Evolutionary conservation across 2,888 invertebrate species (phyloP), one percentile per base, ranked within the genome.

Genomic region (Eupithecia dodoneata): DNA sequence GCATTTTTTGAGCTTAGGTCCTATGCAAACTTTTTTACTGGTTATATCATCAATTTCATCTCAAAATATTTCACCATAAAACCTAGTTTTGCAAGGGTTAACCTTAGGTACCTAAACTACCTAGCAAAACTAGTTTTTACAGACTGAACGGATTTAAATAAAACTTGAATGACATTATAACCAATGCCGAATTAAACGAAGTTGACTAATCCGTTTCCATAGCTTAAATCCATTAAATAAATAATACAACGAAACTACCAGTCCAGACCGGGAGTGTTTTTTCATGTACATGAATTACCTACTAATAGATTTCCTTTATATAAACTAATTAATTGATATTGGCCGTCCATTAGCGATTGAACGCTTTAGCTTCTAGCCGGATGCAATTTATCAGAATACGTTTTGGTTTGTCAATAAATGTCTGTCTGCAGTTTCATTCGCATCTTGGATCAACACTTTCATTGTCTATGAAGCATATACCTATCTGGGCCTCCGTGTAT

Each of bases 241-340:
- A 44, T 69, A 45, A 45, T 10, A 1, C 6, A 55, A 70, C 74
- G 69, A n/a, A n/a, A 82, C 80, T 81, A 80, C 73, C 78, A 72
- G 81, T 81, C 84, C 80, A 78, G 73, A 75, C 81, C 81, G 82
- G 83, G 86, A 90, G 90, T 89, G 89, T 86, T 85, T 89, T 89
- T 85, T 84, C 88, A 79, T 89, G 90, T 89, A 83, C 45, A 83
- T 30, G 63, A 85, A 87, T 84, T 85, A 79, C 63, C 30, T 63
- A 67, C 76, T 77, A 66, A 77, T 77, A 79, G 79, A 78, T 79
- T 77, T 81, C 79, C 80, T 79, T 71, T 74, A 74, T 79, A 44
- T 76, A 71, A 76, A 72, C 75, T 67, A 80, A 82, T 83, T 85
- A 87, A 87, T 87, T 87, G 83, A 82, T 82, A 81, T 81, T 77